A percentile compares a stretch with the other conserved stretches of the same genome.
These are phyloP conservation scores for Onychostoma macrolepis DNA, from an alignment of 2,113 vertebrate genomes.

Conservation along the genomic window DNA sequence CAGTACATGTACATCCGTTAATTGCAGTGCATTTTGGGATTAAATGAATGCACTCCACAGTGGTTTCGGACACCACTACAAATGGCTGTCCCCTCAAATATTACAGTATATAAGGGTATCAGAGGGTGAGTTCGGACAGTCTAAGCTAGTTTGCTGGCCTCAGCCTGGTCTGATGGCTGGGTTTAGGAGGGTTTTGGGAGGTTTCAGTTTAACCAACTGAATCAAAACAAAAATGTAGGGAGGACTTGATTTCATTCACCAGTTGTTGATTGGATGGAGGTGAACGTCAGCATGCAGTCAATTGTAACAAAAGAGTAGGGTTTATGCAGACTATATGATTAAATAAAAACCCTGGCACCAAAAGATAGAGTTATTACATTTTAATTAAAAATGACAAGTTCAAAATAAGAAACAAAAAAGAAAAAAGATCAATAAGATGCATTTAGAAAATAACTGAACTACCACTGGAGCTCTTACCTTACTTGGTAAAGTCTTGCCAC, in stretches of 20 bases:
- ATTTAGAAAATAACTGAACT: neutral
- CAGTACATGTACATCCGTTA: neutral
- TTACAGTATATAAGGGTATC: neutral
- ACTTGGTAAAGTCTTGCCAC: constrained; percentile 10
- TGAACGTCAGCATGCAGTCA: neutral
- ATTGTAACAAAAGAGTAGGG: neutral
- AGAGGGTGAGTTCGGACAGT: neutral
- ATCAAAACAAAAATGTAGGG: no score
- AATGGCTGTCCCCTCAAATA: neutral
- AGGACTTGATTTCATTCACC: neutral
- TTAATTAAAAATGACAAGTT: neutral
- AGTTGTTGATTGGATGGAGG: neutral
- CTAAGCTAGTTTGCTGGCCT: neutral
- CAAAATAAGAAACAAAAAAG: no score
- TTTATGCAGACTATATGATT: neutral
- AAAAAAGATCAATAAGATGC: no score
- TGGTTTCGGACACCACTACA: neutral
- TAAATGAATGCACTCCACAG: neutral
- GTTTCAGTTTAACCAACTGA: neutral
- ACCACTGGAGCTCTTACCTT: neutral
- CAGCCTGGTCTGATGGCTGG: neutral
- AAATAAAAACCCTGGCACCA: neutral
- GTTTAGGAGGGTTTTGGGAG: neutral
- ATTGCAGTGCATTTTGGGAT: neutral
- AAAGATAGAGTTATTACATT: neutral